Percentiles rank a stretch among this genome's conserved stretches.
These are phyloP conservation scores for Drosophila busckii DNA, from an alignment of 1,140 invertebrate species.

Conservation along the genomic window DNA sequence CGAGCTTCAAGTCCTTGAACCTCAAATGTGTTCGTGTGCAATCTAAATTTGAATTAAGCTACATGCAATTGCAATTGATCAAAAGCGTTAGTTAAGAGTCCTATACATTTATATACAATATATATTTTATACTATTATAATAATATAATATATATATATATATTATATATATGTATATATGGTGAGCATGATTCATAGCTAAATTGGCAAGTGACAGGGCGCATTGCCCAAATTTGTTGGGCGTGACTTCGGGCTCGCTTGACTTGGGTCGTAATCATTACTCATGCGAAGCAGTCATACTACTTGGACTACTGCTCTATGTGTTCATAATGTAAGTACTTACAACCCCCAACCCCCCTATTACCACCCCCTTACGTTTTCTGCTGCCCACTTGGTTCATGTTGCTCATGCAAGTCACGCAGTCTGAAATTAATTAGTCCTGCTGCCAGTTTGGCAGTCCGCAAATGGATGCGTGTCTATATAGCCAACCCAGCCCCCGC, in stretches of 20 bases:
- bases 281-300: slow-evolving; percentile 14
- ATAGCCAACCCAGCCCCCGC: too few relatives aligned
- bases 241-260: slow-evolving; percentile 1
- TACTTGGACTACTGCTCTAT: too few relatives aligned
- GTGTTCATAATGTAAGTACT: too few relatives aligned
- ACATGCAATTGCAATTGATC: slow-evolving; percentile 5
- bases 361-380: neutral
- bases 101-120: too few relatives aligned
- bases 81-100: too few relatives aligned
- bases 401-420: slow-evolving; percentile 58
- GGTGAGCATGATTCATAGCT: slow-evolving; percentile 3
- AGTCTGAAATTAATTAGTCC: slow-evolving; percentile 64
- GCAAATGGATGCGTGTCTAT: slow-evolving; percentile 15
- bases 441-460: slow-evolving; percentile 53
- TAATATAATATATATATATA: too few relatives aligned
- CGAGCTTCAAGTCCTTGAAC: slow-evolving; percentile 2
- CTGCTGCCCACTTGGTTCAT: neutral
- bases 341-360: neutral
- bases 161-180: too few relatives aligned
- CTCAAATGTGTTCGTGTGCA: neutral
- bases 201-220: neutral
- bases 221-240: neutral
- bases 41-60: neutral
- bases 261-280: slow-evolving; percentile 17
- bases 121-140: too few relatives aligned